phyloP scores from a whole-genome alignment of 2,797 vertebrate genomes.

The Ispidina picta region DNA sequence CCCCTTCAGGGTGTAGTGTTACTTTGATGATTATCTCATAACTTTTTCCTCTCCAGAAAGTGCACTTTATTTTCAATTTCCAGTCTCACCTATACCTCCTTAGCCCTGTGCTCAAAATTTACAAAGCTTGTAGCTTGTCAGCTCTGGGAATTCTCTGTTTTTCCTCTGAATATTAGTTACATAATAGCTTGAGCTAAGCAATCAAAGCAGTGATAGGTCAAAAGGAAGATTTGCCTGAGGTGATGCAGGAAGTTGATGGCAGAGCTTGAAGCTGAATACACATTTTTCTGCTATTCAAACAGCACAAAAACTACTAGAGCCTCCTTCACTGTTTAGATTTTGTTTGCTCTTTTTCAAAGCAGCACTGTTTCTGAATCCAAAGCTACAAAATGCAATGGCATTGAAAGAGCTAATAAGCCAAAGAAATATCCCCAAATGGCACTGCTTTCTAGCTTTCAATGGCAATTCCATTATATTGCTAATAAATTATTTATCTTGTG shows the following conservation, averaged over 20 bases:
- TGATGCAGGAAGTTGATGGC: slow-evolving; percentile 62
- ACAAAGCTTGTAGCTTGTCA: slow-evolving; percentile 58
- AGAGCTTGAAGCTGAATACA: slow-evolving; percentile 56
- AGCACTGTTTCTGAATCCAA: slow-evolving; percentile 22
- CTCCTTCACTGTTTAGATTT: slow-evolving; percentile 20
- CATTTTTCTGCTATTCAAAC: slow-evolving; percentile 19
- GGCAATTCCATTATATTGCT: not conserved
- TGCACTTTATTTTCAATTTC: slow-evolving; percentile 35
- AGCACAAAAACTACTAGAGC: slow-evolving; percentile 4
- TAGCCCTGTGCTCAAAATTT: slow-evolving; percentile 39
- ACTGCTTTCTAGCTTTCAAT: not conserved
- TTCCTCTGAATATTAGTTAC: slow-evolving; percentile 64
- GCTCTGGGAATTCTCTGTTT: slow-evolving; percentile 42
- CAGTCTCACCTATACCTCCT: not conserved
- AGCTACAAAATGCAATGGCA: slow-evolving; percentile 23
- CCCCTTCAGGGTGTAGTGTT: not conserved
- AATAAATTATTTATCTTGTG: not conserved
- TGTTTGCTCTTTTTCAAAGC: slow-evolving; percentile 45
- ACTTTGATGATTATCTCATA: not conserved
- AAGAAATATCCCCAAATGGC: slow-evolving; percentile 17
- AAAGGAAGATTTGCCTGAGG: slow-evolving; percentile 68
- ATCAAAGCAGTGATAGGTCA: slow-evolving; percentile 63
- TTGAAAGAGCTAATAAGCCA: slow-evolving; percentile 15
- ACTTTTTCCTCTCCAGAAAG: slow-evolving; percentile 14
- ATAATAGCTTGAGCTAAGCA: slow-evolving; percentile 61